phyloP scores from a whole-genome alignment of 2,797 vertebrate species.

The Ciconia nigra region DNA sequence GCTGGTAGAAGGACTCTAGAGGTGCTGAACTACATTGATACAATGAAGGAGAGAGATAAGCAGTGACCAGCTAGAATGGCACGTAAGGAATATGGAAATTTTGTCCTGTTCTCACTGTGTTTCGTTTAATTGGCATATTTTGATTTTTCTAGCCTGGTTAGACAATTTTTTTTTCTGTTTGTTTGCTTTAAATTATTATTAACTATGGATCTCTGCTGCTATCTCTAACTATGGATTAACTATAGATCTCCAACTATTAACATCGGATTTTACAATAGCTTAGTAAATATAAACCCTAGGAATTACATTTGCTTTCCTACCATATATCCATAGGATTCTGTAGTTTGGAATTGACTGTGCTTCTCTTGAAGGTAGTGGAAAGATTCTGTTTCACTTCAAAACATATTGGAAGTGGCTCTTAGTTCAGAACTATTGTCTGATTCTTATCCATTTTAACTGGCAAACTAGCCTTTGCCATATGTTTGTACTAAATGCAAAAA shows the following conservation, averaged over 20 bases:
- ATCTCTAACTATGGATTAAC: neutral
- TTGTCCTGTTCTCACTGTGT: neutral
- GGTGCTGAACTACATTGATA: neutral
- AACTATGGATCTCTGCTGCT: neutral
- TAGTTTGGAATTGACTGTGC: neutral
- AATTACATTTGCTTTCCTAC: neutral
- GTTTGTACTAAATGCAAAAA: neutral
- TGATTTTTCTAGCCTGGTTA: neutral
- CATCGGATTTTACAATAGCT: neutral
- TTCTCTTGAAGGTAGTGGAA: neutral
- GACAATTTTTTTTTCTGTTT: neutral
- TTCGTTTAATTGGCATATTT: neutral
- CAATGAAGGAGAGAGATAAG: neutral
- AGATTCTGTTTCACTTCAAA: neutral
- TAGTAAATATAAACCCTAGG: neutral
- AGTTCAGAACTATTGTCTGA: neutral
- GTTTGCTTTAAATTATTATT: neutral
- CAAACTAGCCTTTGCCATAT: neutral
- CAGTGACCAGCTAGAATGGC: neutral
- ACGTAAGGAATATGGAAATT: neutral
- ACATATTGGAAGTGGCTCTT: neutral
- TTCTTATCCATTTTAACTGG: neutral
- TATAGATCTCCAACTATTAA: neutral
- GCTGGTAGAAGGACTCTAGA: neutral
- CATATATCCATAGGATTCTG: neutral